phyloP scores from a whole-genome alignment of 2,888 invertebrate species.

The Gortyna flavago region DNA sequence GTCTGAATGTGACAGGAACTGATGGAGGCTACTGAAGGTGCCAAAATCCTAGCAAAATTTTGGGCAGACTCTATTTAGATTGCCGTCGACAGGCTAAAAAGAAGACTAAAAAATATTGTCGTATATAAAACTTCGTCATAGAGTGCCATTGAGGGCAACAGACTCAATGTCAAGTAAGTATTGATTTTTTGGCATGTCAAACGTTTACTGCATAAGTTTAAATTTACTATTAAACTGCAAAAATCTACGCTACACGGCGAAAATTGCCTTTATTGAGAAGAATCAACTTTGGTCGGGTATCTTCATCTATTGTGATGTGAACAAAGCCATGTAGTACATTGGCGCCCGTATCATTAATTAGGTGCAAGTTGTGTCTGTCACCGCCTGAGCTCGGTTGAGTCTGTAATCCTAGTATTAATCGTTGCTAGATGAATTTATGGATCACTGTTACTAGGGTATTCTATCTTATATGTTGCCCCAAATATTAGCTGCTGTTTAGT shows the following conservation, averaged over 20 bases:
- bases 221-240: background rate
- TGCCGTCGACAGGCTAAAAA: background rate
- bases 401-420: constrained; percentile 39
- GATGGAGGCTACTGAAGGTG: background rate
- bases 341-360: constrained; percentile 44
- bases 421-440: constrained; percentile 37
- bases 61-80: background rate
- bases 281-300: background rate
- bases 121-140: background rate
- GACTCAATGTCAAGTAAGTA: constrained; percentile 37
- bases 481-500: constrained; percentile 1
- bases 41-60: background rate
- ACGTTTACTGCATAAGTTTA: background rate
- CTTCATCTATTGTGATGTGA: constrained; percentile 26
- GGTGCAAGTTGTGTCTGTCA: constrained; percentile 31
- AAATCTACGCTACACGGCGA: background rate
- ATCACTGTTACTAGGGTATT: constrained; percentile 8
- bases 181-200: constrained; percentile 34
- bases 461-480: background rate
- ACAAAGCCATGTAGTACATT: constrained; percentile 36
- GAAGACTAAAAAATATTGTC: background rate
- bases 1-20: background rate
- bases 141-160: constrained; percentile 5
- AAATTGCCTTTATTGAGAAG: background rate
- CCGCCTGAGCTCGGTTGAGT: constrained; percentile 35